phyloP scores from a whole-genome alignment of 2,113 vertebrate genomes.

The Peromyscus leucopus region DNA sequence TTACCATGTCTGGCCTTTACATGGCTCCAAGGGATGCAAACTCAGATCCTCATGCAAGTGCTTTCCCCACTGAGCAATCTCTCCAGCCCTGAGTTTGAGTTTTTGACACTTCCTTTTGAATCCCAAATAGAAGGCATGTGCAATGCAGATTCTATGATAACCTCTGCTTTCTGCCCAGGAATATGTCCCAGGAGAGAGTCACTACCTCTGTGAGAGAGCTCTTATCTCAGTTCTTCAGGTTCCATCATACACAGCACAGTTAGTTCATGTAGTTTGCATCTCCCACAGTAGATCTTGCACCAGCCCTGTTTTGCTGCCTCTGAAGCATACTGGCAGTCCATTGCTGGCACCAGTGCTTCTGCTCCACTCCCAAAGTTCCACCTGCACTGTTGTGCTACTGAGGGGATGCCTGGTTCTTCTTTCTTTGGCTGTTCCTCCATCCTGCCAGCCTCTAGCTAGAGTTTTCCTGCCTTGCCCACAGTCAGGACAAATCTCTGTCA shows the following conservation, averaged over 20 bases:
- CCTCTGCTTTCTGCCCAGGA: not conserved
- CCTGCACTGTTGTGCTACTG: rapidly evolving
- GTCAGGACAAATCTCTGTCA: too few relatives aligned
- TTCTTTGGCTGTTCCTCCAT: not conserved
- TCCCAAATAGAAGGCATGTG: not conserved
- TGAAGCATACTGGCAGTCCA: rapidly evolving
- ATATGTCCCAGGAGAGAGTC: not conserved
- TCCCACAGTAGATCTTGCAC: not conserved
- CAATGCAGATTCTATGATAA: not conserved
- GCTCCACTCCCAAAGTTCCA: rapidly evolving
- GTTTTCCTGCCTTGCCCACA: too few relatives aligned
- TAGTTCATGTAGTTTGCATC: not conserved
- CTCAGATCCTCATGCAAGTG: not conserved
- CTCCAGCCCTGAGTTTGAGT: not conserved
- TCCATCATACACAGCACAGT: too few relatives aligned
- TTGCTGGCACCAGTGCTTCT: not conserved
- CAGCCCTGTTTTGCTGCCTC: too few relatives aligned
- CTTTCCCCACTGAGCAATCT: not conserved
- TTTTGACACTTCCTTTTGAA: not conserved
- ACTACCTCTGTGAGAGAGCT: not conserved
- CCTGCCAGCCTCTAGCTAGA: not conserved
- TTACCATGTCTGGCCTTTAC: not conserved
- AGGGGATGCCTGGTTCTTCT: not conserved
- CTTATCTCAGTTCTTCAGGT: not conserved
- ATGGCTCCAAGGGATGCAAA: not conserved